Evolutionary conservation across 1,140 invertebrate genomes (phyloP), one percentile per base, ranked within the genome.

Genomic region (Drosophila bocqueti): DNA sequence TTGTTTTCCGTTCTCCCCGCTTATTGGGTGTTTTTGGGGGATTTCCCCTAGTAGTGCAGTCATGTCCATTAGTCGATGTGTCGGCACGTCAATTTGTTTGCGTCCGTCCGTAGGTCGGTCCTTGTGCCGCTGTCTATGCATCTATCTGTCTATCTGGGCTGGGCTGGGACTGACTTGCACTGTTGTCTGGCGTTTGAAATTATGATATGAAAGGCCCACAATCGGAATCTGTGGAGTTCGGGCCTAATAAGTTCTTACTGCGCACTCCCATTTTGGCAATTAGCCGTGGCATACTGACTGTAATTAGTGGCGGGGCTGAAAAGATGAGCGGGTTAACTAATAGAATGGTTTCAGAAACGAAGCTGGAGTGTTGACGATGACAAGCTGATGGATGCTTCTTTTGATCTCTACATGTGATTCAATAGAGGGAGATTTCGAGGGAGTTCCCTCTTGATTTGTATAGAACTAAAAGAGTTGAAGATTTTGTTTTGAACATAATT

Each of bases 51-150:
- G 74, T 75, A 75, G 64, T 82, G 83, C 75, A 58, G 67, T 63
- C 64, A 43, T 71, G 65, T 65, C 59, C 72, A 52, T 68, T 85
- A 81, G 67, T 78, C 65, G 46, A 89, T 80, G 65, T 87, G 84
- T 87, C 81, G 78, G 84, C 84, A 90, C 84, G 77, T 90, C 84
- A 87, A 90, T 89, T 87, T 90, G 85, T 87, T 87, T 89, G 84
- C 68, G 84, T 84, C 84, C 69, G 77, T 50, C 47, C 24, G 47
- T 49, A 36, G n/a, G 36, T 18, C 58, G 21, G 58, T 64, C 36
- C 34, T 36, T 34, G 31, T 31, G 15, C 54, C n/a, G 36, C 50
- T 69, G n/a, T 24, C 49, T 45, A 47, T 47, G 38, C 36, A 10
- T 26, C 31, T 29, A 46, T 45, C 43, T 21, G 50, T 60, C 29